Percentiles rank a stretch among this genome's conserved stretches.
Evolutionary conservation across 2,797 vertebrate species (phyloP).

Genomic region (Macropus fuliginosus): DNA sequence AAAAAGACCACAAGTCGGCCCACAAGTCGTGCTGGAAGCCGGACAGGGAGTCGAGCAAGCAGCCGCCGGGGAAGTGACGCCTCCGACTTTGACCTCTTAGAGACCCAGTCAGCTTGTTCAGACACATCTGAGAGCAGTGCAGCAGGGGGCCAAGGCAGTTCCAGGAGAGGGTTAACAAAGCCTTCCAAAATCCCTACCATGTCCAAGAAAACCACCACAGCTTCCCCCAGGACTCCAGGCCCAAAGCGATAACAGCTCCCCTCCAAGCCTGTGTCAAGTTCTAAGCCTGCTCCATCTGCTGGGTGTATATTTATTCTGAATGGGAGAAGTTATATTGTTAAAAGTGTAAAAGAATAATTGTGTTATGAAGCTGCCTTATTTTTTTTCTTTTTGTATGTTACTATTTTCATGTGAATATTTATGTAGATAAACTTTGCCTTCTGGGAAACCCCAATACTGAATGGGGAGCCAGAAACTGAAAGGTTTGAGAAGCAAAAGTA

Average conservation of each 20-base stretch:
- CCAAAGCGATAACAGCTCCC: constrained; percentile 90
- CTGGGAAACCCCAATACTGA: constrained; percentile 79
- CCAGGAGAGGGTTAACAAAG: constrained; percentile 87
- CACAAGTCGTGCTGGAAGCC: constrained; percentile 93
- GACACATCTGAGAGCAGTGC: constrained; percentile 95
- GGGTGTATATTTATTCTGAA: constrained; percentile 90
- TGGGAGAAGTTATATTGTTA: constrained; percentile 89
- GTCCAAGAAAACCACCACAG: constrained; percentile 90
- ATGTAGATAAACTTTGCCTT: constrained; percentile 89
- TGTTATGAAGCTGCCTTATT: constrained; percentile 91
- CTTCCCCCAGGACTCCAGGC: constrained; percentile 91
- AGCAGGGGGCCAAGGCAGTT: constrained; percentile 86
- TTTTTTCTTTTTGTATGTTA: constrained; percentile 88
- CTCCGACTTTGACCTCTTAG: constrained; percentile 96
- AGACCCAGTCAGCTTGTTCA: constrained; percentile 94
- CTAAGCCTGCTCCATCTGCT: constrained; percentile 85
- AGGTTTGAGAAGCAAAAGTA: constrained; percentile 80
- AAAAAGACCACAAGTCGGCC: constrained; percentile 92
- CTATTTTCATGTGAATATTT: constrained; percentile 91
- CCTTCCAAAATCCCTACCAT: constrained; percentile 99
- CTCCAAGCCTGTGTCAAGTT: constrained; percentile 75
- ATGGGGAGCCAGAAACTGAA: constrained; percentile 81
- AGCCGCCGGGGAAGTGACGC: constrained; percentile 96
- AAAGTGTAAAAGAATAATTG: constrained; percentile 90
- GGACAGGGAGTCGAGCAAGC: constrained; percentile 93